Evolutionary conservation across 2,888 invertebrate species (phyloP), one percentile per base, ranked within the genome.

Genomic region (Torymus aiolomorphi): DNA sequence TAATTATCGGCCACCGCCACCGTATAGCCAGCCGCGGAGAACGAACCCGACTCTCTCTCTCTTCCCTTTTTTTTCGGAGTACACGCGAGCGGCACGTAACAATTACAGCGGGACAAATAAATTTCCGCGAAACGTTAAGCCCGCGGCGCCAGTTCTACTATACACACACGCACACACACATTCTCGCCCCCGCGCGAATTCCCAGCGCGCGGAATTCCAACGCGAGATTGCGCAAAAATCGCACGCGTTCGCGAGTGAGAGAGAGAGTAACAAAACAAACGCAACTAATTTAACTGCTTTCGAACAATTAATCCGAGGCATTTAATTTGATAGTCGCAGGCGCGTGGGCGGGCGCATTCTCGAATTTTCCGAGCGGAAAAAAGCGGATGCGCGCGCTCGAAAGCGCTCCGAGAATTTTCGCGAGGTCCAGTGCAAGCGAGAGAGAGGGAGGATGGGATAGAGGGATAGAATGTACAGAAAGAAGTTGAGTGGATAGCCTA

Each of bases 261-360:
- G 89, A 89, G 88, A 89, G 88, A 86, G 83, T 82, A 80, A 83
- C 83, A 86, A 87, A 87, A 88, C 88, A 85, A 87, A 86, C 85
- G 65, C 74, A 70, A 78, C 88, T 88, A 88, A 89, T 89, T 88
- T 86, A 88, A 88, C 88, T 86, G 86, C 86, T 86, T 86, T 87
- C 88, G 86, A 88, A 87, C 88, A 88, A 90, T 89, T 89, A 89
- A 88, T 89, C 85, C 88, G 85, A 85, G 85, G 87, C 88, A 87
- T 89, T 88, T 88, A 87, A 89, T 88, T 88, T 87, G 87, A 89
- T 88, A 87, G 87, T 49, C 31, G 11, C 14, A 86, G 87, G 24
- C 31, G 11, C 14, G 83, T 84, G 82, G 83, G 84, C 49, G 42
- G 42, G 42, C 42, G 42, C 42, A 42, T 42, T 42, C 42, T 42